phyloP scores from a whole-genome alignment of 2,797 vertebrate species.

The Falco cherrug region DNA sequence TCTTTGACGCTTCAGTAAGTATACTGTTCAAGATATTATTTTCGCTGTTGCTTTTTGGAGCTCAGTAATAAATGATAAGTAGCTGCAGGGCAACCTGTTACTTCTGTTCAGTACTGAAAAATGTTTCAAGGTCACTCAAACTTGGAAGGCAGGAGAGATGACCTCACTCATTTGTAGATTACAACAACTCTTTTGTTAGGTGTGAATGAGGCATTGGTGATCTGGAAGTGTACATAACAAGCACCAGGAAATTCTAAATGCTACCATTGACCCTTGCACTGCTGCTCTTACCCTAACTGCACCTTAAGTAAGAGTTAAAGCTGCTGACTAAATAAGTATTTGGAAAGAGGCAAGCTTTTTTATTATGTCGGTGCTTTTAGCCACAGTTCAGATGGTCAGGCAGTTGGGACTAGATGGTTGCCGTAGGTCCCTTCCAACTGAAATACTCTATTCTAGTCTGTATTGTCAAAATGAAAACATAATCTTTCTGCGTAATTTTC shows the following conservation, averaged over 20 bases:
- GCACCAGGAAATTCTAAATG: conserved; percentile 25
- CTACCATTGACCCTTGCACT: not conserved
- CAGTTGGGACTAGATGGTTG: not conserved
- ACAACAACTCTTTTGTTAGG: conserved; percentile 48
- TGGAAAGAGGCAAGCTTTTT: not conserved
- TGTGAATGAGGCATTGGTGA: conserved; percentile 15
- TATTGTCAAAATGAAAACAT: not conserved
- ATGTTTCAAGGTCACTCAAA: not conserved
- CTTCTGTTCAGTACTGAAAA: not conserved
- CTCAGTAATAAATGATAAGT: not conserved
- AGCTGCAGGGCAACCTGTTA: conserved; percentile 12
- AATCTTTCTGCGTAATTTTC: not conserved
- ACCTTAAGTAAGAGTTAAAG: not conserved
- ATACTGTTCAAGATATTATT: not conserved
- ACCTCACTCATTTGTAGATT: conserved; percentile 23
- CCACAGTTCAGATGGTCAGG: not conserved
- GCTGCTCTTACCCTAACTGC: not conserved
- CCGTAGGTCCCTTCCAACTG: not conserved
- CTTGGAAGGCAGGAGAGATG: conserved; percentile 31
- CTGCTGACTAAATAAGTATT: not conserved
- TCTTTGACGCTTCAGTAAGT: not conserved
- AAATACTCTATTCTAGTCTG: not conserved
- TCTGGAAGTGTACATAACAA: conserved; percentile 3
- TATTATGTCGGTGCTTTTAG: not conserved
- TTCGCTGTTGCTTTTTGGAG: not conserved